Evolutionary conservation across 2,797 vertebrate species (phyloP).

Genomic region (Notamacropus eugenii): DNA sequence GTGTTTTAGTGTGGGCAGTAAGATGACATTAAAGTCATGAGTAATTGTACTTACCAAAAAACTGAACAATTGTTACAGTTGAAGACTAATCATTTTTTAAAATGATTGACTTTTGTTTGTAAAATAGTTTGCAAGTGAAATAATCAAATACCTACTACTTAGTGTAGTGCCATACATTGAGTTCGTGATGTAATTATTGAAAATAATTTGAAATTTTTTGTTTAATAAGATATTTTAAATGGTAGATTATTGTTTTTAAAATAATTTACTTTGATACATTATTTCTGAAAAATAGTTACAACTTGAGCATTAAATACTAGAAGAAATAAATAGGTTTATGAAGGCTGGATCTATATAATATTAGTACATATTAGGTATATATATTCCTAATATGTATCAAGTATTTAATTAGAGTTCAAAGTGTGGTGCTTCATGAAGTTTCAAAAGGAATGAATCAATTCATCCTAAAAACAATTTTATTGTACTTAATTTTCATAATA

Average conservation of each 20-base stretch:
- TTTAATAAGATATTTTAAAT: slow-evolving; percentile 42
- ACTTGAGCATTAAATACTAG: not conserved
- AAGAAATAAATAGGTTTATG: not conserved
- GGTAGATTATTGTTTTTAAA: not conserved
- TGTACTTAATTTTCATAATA: slow-evolving; percentile 31
- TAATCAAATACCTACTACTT: not conserved
- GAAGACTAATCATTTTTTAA: not conserved
- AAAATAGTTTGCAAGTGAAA: not conserved
- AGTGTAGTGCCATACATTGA: not conserved
- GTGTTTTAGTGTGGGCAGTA: not conserved
- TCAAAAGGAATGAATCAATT: slow-evolving; percentile 12
- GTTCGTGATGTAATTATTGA: not conserved
- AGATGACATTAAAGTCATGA: not conserved
- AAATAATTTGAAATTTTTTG: slow-evolving; percentile 19
- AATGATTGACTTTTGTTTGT: not conserved
- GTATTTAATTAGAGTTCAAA: not conserved
- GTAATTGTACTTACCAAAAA: not conserved
- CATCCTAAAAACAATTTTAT: slow-evolving; percentile 1
- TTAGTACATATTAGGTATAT: not conserved
- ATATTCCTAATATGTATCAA: not conserved
- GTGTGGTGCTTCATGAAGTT: slow-evolving; percentile 1
- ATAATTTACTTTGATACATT: slow-evolving; percentile 17
- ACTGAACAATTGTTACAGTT: not conserved
- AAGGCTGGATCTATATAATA: not conserved
- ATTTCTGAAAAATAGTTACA: slow-evolving; percentile 8